Percentiles rank a stretch among this genome's conserved stretches.
Conservation (phyloP, 2,113 vertebrate species). For the Chionomys nivalis region DNA sequence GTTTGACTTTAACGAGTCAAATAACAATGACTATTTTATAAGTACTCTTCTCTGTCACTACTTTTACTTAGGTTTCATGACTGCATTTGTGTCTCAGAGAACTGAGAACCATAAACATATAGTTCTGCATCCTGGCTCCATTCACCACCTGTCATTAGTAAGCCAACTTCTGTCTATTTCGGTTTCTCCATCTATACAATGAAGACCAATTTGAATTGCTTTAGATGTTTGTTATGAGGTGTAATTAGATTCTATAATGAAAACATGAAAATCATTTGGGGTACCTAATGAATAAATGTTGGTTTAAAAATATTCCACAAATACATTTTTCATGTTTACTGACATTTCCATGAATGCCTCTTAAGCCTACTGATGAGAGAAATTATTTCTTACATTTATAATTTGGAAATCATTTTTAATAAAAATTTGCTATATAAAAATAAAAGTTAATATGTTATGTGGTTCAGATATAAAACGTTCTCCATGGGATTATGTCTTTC, state of each 20-base stretch:
- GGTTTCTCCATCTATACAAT: neutral
- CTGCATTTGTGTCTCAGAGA: neutral
- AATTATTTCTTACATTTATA: neutral
- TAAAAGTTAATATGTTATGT: neutral
- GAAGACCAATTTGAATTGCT: neutral
- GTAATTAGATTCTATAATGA: neutral
- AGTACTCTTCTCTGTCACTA: neutral
- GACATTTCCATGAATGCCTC: neutral
- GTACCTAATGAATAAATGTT: neutral
- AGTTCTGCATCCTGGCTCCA: neutral
- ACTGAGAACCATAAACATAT: neutral
- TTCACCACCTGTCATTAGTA: neutral
- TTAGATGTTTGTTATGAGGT: neutral
- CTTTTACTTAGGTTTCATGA: neutral
- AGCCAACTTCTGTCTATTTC: neutral
- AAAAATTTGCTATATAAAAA: neutral
- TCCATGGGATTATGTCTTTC: neutral
- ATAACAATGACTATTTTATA: neutral
- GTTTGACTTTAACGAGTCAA: neutral
- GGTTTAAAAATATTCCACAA: slow-evolving; percentile 21
- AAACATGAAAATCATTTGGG: neutral
- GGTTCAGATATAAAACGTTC: neutral
- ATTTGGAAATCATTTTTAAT: neutral
- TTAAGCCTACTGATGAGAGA: neutral
- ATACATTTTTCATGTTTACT: neutral